A percentile compares a stretch with the other conserved stretches of the same genome.
These are phyloP conservation scores for Craterocephalus amniculus DNA, from an alignment of 2,797 vertebrate species.

Conservation along the genomic window DNA sequence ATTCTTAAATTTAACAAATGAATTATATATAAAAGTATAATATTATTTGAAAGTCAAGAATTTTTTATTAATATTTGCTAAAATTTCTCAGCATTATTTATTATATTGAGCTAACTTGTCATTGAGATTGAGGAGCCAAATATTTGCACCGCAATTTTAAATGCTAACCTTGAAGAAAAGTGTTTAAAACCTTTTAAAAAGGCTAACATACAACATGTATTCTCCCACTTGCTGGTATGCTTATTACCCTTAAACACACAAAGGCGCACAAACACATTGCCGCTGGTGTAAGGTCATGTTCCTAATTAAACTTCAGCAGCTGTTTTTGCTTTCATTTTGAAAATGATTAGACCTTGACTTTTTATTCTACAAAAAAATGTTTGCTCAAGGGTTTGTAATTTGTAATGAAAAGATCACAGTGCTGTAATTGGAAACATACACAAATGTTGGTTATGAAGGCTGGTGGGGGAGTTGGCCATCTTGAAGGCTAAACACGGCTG, in stretches of 20 bases:
- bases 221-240: constrained; percentile 53
- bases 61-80: constrained; percentile 24
- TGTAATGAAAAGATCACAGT: constrained; percentile 85
- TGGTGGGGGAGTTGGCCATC: constrained; percentile 64
- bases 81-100: constrained; percentile 20
- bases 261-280: constrained; percentile 56
- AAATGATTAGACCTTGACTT: constrained; percentile 87
- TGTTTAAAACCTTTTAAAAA: constrained; percentile 61
- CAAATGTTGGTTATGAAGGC: constrained; percentile 74
- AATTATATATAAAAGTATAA: too few species aligned
- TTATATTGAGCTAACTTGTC: background rate
- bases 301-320: constrained; percentile 84
- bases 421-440: constrained; percentile 82
- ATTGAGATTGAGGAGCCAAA: background rate
- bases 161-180: constrained; percentile 22
- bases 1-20: background rate
- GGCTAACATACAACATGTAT: constrained; percentile 63
- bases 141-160: constrained; percentile 31
- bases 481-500: constrained; percentile 71
- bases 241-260: constrained; percentile 65
- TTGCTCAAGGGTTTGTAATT: constrained; percentile 85
- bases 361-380: constrained; percentile 83
- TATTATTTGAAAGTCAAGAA: background rate
- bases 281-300: constrained; percentile 82
- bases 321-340: constrained; percentile 87